Base-by-base conservation (phyloP, 1,140 invertebrate species). In the Hermetia illucens region DNA sequence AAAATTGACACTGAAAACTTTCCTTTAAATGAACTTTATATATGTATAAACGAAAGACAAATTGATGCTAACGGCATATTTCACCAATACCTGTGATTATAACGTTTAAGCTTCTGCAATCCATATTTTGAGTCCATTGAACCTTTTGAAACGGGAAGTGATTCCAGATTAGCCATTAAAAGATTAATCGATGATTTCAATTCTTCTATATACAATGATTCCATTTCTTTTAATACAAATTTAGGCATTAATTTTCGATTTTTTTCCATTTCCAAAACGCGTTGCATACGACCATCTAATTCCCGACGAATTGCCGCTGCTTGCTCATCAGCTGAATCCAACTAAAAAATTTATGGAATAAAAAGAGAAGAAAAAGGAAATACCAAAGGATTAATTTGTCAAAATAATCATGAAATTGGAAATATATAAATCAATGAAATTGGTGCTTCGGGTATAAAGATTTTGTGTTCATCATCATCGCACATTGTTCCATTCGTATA, bases 171-270 rank as follows among this genome's bases (percentile, higher is more conserved):
- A 36, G 87, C 87, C 89, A 98, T 99, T 47, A 99, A 71, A 42
- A 92, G 71, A 66, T 96, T 98, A 63, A 99, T 97, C 43, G 91
- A 93, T 44, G 90, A 82, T 64, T 95, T 93, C 43, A 96, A 69
- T 65, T 99, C 96, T 70, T 98, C 95, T 45, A 98, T 84, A 69
- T 97, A 98, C 51, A 98, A 75, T 32, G 87, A 92, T 68, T 99
- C 95, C 96, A 99, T 99, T 68, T 98, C 95, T 75, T 98, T 98
- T 36, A 98, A 72, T 36, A 98, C 91, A 74, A 98, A 98, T 66
- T 91, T 94, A 43, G 95, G 95, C 83, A 97, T 94, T 45, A 97
- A 65, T 67, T 94, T 93, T 46, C 92, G 82, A 61, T 95, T 94
- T 83, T 96, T 89, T 65, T 95, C 89, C 86, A 98, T 95, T 68